Conservation (phyloP, 2,888 invertebrate species). For the Diogma glabrata region DNA sequence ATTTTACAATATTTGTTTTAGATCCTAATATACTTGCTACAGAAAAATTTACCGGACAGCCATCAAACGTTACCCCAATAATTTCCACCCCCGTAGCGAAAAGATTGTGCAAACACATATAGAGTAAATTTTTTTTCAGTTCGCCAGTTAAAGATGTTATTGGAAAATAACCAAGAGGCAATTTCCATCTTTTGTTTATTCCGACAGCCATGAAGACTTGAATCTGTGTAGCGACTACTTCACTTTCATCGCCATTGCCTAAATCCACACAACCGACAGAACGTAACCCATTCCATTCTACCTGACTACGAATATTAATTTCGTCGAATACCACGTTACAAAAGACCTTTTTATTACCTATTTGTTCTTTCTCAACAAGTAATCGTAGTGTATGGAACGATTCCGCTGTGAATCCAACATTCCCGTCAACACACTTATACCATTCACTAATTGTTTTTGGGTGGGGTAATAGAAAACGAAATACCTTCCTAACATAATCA, state of each 20-base stretch:
- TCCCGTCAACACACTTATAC: constrained; percentile 21
- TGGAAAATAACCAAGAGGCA: constrained; percentile 26
- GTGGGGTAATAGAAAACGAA: constrained; percentile 15
- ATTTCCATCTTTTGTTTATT: constrained; percentile 22
- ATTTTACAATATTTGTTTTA: constrained; percentile 10
- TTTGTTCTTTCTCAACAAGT: constrained; percentile 17
- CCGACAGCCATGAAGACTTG: constrained; percentile 22
- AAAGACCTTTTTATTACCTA: constrained; percentile 15
- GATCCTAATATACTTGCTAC: constrained; percentile 19
- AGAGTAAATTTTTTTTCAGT: too few relatives aligned
- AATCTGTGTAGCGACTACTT: constrained; percentile 16
- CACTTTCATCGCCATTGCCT: constrained; percentile 8
- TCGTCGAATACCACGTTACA: too few relatives aligned
- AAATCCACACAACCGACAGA: constrained; percentile 13
- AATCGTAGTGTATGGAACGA: constrained; percentile 17
- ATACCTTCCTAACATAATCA: not conserved
- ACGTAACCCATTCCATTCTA: constrained; percentile 18
- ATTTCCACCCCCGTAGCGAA: constrained; percentile 20
- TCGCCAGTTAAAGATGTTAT: constrained; percentile 12
- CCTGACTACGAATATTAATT: constrained; percentile 19
- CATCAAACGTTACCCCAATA: constrained; percentile 19
- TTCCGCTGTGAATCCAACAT: constrained; percentile 23
- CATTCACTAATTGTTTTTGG: constrained; percentile 23
- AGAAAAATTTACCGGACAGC: constrained; percentile 12
- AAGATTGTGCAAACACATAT: constrained; percentile 18